Evolutionary conservation across 2,888 invertebrate genomes (phyloP).

Genomic region (Plagodis pulveraria): DNA sequence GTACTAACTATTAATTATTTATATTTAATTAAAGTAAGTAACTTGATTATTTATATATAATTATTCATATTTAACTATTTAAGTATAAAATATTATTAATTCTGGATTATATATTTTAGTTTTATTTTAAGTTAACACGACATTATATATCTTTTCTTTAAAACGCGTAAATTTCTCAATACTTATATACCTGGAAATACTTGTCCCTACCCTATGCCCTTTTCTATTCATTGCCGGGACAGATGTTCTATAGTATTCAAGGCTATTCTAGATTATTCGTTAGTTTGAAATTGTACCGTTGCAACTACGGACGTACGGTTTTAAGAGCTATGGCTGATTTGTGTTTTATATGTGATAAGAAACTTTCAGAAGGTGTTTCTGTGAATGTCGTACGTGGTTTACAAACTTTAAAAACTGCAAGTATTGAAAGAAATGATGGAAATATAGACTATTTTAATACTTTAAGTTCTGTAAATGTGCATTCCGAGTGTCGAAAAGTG

Average conservation of each 20-base stretch:
- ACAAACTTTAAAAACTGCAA: conserved; percentile 44
- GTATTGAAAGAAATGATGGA: conserved; percentile 43
- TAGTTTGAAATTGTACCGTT: conserved; percentile 35
- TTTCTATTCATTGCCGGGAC: conserved; percentile 40
- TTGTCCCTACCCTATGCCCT: conserved; percentile 37
- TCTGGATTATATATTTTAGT: too few relatives aligned
- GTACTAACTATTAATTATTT: too few relatives aligned
- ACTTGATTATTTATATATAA: too few relatives aligned
- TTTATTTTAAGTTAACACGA: conserved; percentile 20
- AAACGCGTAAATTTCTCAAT: conserved; percentile 38
- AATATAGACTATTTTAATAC: conserved; percentile 41
- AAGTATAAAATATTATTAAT: too few relatives aligned
- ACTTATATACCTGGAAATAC: conserved; percentile 43
- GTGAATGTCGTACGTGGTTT: conserved; percentile 43
- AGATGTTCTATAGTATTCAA: conserved; percentile 38
- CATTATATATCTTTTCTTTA: conserved; percentile 36
- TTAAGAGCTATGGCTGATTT: conserved; percentile 42
- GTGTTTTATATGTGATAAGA: conserved; percentile 43
- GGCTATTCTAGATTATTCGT: conserved; percentile 37
- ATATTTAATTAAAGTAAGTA: too few relatives aligned
- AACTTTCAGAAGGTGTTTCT: conserved; percentile 39
- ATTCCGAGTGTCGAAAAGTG: conserved; percentile 43
- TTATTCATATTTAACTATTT: too few relatives aligned
- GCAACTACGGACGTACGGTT: conserved; percentile 34
- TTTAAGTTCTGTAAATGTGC: conserved; percentile 43